These are phyloP conservation scores for Oeneis ivallda DNA, from an alignment of 2,888 invertebrate species.

Conservation along the genomic window DNA sequence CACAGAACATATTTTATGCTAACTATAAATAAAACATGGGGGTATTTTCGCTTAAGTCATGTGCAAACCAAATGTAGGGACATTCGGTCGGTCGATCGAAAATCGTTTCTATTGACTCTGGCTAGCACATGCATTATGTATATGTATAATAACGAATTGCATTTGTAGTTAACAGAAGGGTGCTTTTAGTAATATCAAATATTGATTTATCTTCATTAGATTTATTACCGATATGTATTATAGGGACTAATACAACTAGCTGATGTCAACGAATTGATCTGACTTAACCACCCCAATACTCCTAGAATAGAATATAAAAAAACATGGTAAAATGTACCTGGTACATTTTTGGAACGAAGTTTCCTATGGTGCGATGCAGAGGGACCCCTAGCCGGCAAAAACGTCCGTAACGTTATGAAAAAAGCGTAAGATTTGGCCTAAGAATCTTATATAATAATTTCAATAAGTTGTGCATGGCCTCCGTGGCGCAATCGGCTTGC, in stretches of 20 bases:
- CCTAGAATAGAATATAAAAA: no score
- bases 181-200: slow-evolving; percentile 58
- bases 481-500: no score
- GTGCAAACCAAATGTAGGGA: slow-evolving; percentile 27
- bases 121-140: slow-evolving; percentile 49
- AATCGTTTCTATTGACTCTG: slow-evolving; percentile 41
- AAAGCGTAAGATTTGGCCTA: no score
- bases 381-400: no score
- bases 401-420: no score
- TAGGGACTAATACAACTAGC: background rate
- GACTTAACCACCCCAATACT: no score
- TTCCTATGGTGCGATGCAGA: no score
- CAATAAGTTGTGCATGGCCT: no score
- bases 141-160: slow-evolving; percentile 48
- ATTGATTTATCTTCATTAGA: slow-evolving; percentile 65
- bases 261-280: no score
- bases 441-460: no score
- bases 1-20: slow-evolving; percentile 28
- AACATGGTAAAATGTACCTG: no score
- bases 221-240: slow-evolving; percentile 29
- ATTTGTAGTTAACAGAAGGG: slow-evolving; percentile 63
- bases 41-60: slow-evolving; percentile 33
- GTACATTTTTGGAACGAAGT: no score
- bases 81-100: slow-evolving; percentile 33
- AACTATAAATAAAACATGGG: slow-evolving; percentile 36